These are phyloP conservation scores for Gracilinanus agilis DNA, from an alignment of 2,113 vertebrate genomes.

Conservation along the genomic window DNA sequence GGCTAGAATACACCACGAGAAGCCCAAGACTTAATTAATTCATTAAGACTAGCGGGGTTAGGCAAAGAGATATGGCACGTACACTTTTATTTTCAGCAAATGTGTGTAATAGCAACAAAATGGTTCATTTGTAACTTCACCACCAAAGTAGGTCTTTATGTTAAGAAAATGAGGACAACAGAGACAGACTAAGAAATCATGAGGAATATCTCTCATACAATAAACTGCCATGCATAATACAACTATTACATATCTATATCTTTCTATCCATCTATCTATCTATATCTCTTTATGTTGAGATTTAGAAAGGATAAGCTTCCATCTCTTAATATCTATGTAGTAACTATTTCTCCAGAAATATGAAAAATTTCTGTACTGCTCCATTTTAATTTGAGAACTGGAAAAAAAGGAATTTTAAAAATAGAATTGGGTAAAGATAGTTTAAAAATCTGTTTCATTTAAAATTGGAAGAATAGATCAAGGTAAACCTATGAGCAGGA, in stretches of 20 bases:
- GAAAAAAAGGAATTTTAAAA: slow-evolving; percentile 35
- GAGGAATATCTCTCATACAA: slow-evolving; percentile 4
- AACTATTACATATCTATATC: background rate
- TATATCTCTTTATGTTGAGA: background rate
- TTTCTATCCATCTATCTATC: background rate
- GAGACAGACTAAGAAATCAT: slow-evolving; percentile 23
- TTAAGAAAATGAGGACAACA: slow-evolving; percentile 56
- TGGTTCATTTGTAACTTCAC: slow-evolving; percentile 62
- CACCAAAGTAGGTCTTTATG: slow-evolving; percentile 13
- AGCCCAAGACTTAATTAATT: slow-evolving; percentile 60
- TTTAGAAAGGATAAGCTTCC: background rate
- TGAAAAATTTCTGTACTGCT: background rate
- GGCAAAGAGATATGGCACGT: slow-evolving; percentile 58
- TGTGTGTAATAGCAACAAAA: slow-evolving; percentile 65
- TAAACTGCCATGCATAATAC: background rate
- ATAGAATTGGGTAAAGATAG: slow-evolving; percentile 30
- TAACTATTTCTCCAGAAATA: background rate
- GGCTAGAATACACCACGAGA: slow-evolving; percentile 56
- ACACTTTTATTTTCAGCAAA: slow-evolving; percentile 70
- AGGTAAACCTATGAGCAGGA: background rate
- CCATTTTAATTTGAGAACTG: slow-evolving; percentile 54
- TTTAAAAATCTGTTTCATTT: slow-evolving; percentile 25
- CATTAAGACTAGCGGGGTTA: slow-evolving; percentile 46
- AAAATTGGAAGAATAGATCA: slow-evolving; percentile 22
- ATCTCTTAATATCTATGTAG: background rate